These are phyloP conservation scores for Vanessa tameamea DNA, from an alignment of 1,140 invertebrate species.

Conservation along the genomic window DNA sequence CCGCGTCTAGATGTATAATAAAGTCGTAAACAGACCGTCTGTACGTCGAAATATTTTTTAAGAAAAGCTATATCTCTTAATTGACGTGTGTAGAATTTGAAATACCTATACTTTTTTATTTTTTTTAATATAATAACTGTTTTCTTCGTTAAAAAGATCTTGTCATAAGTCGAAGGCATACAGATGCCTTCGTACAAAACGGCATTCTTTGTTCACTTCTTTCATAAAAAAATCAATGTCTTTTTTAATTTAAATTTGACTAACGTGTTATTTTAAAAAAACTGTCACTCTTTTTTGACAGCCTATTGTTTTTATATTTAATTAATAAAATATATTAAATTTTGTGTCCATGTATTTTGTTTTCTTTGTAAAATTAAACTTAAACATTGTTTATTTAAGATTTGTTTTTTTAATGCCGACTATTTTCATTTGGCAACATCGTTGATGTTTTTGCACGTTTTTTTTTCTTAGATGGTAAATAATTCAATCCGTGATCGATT, in stretches of 20 bases:
- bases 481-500: constrained; percentile 34
- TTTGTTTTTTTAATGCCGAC: too few relatives aligned
- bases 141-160: constrained; percentile 4
- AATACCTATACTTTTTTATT: constrained; percentile 7
- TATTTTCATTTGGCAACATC: not conserved
- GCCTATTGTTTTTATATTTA: too few relatives aligned
- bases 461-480: constrained; percentile 32
- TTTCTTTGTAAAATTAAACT: too few relatives aligned
- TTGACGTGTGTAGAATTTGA: constrained; percentile 38
- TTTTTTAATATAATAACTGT: not conserved
- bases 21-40: constrained; percentile 36
- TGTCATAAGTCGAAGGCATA: not conserved
- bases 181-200: too few relatives aligned
- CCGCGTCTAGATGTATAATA: constrained; percentile 39
- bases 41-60: constrained; percentile 35
- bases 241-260: too few relatives aligned
- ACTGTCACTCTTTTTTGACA: too few relatives aligned
- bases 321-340: too few relatives aligned
- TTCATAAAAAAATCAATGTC: too few relatives aligned
- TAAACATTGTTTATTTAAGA: too few relatives aligned
- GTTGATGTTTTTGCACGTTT: constrained; percentile 9
- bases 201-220: too few relatives aligned
- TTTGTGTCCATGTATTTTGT: too few relatives aligned
- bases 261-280: too few relatives aligned
- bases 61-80: constrained; percentile 34